phyloP scores from a whole-genome alignment of 2,797 vertebrate species.

The Tokudaia muenninki region DNA sequence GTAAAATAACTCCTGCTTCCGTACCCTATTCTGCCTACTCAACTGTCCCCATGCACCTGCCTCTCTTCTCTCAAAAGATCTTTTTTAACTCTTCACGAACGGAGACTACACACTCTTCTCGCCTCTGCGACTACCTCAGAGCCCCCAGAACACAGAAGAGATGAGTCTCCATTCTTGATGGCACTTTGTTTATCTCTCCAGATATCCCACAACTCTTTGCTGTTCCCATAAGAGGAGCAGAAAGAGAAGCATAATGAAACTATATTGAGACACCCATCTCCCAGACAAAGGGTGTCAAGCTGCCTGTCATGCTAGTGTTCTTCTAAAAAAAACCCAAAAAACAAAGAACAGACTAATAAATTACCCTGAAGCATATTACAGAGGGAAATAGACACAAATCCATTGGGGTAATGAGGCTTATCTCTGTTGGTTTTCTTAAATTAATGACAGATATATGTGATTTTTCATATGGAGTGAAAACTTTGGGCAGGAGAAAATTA shows the following conservation, averaged over 20 bases:
- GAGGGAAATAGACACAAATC: conserved; percentile 62
- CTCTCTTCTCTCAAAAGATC: not conserved
- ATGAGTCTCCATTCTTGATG: not conserved
- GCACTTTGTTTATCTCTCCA: not conserved
- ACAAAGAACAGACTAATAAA: conserved; percentile 63
- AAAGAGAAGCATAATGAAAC: conserved; percentile 36
- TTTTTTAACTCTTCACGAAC: conserved; percentile 26
- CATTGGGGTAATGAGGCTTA: conserved; percentile 54
- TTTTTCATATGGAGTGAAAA: conserved; percentile 54
- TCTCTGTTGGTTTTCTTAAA: conserved; percentile 26
- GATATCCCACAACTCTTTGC: not conserved
- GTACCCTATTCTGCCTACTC: conserved; percentile 23
- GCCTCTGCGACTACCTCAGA: not conserved
- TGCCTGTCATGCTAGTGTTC: conserved; percentile 49
- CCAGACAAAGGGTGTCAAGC: conserved; percentile 61
- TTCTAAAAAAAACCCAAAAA: conserved; percentile 25
- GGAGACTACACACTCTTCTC: not conserved
- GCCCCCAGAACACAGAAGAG: not conserved
- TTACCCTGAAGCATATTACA: conserved; percentile 54
- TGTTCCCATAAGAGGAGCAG: not conserved
- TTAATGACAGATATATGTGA: conserved; percentile 60
- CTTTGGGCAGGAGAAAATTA: conserved; percentile 61
- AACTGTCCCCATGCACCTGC: not conserved
- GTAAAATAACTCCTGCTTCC: conserved; percentile 46
- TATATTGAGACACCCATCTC: conserved; percentile 30